Evolutionary conservation across 2,888 invertebrate genomes (phyloP), one percentile per base, ranked within the genome.

Genomic region (Aproaerema taeniolella): DNA sequence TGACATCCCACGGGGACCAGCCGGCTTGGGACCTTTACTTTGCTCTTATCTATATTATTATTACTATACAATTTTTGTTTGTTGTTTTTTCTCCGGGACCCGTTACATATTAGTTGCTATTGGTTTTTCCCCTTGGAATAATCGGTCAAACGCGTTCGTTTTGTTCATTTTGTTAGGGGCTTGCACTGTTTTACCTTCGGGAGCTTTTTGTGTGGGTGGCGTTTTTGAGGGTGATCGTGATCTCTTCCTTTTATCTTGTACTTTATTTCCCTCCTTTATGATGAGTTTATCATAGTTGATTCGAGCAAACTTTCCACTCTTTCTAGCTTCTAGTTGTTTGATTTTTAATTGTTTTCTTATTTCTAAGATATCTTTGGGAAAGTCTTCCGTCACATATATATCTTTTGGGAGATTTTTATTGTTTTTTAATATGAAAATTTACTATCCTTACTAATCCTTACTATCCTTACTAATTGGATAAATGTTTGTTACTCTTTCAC

Each of bases 1-100:
- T 35, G 10, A 26, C n/a, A 9, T 26, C 35, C 26, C 35, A 26
- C 35, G 35, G 35, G 4, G 35, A 35, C 26, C 26, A 35, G 26
- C 35, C 35, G 35, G 35, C 9, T 35, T 35, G 35, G 26, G 35
- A 26, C 12, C 6, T 26, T 20, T 4, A 20, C 5, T 20, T 20
- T 20, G 20, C 20, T 8, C 4, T 20, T 20, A 4, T 20, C 8
- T 8, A 20, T 6, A 20, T 20, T 20, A 8, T 20, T 20, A n/a
- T n/a, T n/a, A n/a, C n/a, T n/a, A n/a, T n/a, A n/a, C n/a, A 4
- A 8, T 20, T 20, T 20, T 4, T 20, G 20, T 20, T 8, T 20
- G 20, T 20, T 20, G 20, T 20, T 20, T 20, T 20, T 20, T 4
- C 8, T 6, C 8, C 8, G 20, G 4, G 20, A 6, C 4, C 5